Evolutionary conservation across 2,888 invertebrate genomes (phyloP).

Genomic region (Tiliacea aurago): DNA sequence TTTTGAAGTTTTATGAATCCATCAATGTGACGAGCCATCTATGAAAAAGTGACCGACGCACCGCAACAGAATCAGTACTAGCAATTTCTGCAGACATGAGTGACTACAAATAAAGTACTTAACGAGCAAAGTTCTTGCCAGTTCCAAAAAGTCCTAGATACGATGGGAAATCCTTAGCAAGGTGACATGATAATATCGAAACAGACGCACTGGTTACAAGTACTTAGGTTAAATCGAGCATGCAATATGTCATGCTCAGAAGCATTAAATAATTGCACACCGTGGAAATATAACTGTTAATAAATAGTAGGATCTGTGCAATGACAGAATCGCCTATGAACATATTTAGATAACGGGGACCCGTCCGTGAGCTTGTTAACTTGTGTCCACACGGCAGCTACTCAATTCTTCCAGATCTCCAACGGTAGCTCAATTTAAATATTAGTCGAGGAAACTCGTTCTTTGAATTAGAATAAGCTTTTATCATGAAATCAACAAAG

Average conservation of each 20-base stretch:
- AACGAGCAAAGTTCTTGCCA: not conserved
- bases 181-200: slow-evolving; percentile 41
- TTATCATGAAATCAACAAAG: slow-evolving; percentile 34
- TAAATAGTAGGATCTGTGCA: slow-evolving; percentile 68
- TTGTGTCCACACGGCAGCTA: slow-evolving; percentile 34
- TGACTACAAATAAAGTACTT: not conserved
- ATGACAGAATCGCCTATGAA: slow-evolving; percentile 68
- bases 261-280: slow-evolving; percentile 69
- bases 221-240: slow-evolving; percentile 66
- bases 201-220: slow-evolving; percentile 43
- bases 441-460: slow-evolving; percentile 64
- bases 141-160: slow-evolving; percentile 5
- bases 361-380: slow-evolving; percentile 57
- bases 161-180: slow-evolving; percentile 2
- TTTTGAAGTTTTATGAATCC: slow-evolving; percentile 9
- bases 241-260: slow-evolving; percentile 68
- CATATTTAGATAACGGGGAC: slow-evolving; percentile 72
- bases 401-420: slow-evolving; percentile 26
- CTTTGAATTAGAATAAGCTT: slow-evolving; percentile 44
- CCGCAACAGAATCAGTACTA: not conserved
- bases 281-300: slow-evolving; percentile 70
- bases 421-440: slow-evolving; percentile 59
- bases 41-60: not conserved
- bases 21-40: not conserved
- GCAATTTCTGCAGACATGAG: not conserved